Base-by-base conservation (phyloP, 2,888 invertebrate species). In the Ectobius pallidus region DNA sequence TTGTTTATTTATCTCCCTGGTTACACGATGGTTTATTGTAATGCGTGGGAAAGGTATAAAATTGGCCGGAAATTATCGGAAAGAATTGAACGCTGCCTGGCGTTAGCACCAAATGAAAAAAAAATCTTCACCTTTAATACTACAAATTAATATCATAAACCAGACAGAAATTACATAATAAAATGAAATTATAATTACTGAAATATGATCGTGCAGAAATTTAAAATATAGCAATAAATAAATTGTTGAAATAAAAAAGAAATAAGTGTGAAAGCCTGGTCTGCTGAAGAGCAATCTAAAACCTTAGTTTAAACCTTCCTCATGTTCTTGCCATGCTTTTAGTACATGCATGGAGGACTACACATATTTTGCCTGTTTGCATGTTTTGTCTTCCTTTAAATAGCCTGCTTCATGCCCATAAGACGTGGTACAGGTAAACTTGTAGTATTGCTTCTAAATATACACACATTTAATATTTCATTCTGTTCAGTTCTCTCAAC, bases 11-110 rank as follows among this genome's bases (percentile, higher is more conserved):
- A 39, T 39, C 39, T 65, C 44, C 65, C 44, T 42, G 42, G 39
- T 44, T 44, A 18, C 16, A 62, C 62, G 39, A 11, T 42, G 18
- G 4, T 63, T 34, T 16, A 22, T 14, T 25, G 9, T 39, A 63
- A 65, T n/a, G 67, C 74, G 75, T 84, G 85, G 85, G 84, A 86
- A 85, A 86, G 85, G 86, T 84, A 84, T 84, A 85, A 85, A 84
- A 84, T 84, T 82, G 75, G 20, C 49, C 46, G 49, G 18, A 30
- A 61, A 7, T 62, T 44, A 69, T 32, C 55, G 27, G 25, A 16
- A 42, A 61, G 11, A 39, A 25, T 7, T 16, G 14, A 39, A 42
- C 65, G 44, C 46, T 44, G 65, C 65, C 65, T 65, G 65, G 65
- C 65, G 44, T 46, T 27, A 65, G 65, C 65, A 65, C 65, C 65